These are phyloP conservation scores for Danio kyathit DNA, from an alignment of 2,797 vertebrate species.

Conservation along the genomic window DNA sequence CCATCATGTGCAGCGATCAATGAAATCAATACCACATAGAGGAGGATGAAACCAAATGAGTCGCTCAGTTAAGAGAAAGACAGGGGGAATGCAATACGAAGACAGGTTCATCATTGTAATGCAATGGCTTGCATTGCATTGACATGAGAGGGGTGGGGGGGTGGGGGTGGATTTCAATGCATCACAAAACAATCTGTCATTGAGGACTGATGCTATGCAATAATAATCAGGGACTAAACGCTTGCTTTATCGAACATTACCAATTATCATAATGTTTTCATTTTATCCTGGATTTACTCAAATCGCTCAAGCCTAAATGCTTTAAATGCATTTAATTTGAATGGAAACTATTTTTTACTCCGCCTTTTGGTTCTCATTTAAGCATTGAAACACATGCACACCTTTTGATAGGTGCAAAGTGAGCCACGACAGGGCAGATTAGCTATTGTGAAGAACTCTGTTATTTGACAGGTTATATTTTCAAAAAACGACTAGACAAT, in stretches of 20 bases:
- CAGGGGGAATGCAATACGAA: conserved; percentile 8
- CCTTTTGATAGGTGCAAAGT: conserved; percentile 29
- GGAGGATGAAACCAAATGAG: conserved; percentile 51
- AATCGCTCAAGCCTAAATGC: background rate
- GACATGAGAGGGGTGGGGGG: background rate
- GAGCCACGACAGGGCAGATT: conserved; percentile 22
- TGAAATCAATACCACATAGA: conserved; percentile 53
- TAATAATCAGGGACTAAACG: background rate
- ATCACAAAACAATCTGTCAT: background rate
- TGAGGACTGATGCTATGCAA: too few species aligned
- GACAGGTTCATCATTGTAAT: conserved; percentile 23
- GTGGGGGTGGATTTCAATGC: background rate
- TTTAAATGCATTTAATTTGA: background rate
- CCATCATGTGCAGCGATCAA: conserved; percentile 41
- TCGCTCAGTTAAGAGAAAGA: conserved; percentile 43
- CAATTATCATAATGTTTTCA: background rate
- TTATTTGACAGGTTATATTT: conserved; percentile 33
- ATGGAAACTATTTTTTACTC: conserved; percentile 6
- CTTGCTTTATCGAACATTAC: background rate
- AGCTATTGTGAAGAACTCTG: conserved; percentile 29
- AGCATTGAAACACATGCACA: background rate
- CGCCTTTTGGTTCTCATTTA: background rate
- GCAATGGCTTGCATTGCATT: conserved; percentile 4
- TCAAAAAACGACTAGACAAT: conserved; percentile 39
- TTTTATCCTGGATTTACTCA: background rate